Evolutionary conservation across 1,140 invertebrate species (phyloP), one percentile per base, ranked within the genome.

Genomic region (Cydia strobilella): DNA sequence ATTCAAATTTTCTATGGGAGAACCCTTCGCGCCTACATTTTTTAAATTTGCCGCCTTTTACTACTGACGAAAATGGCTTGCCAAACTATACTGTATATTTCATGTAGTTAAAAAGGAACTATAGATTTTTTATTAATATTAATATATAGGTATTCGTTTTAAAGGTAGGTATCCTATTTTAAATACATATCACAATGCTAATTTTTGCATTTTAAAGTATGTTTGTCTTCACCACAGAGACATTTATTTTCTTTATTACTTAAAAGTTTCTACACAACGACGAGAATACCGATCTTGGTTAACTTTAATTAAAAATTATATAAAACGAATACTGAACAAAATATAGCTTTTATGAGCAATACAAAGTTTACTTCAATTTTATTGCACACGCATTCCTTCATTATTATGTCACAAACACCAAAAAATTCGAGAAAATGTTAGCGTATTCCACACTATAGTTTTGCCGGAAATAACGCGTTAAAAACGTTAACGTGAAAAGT

Each of bases 351-450:
- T 27, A 10, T 69, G 65, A 69, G 65, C 65, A 69, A 69, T 35
- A 69, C 25, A 65, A 15, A n/a, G 23, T 20, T 10, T 35, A 39
- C 31, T 18, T 69, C 35, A 7, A 35, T 20, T 18, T 65, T 66
- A 69, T 69, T 54, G 48, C 48, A 73, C 72, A 73, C 42, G 35
- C 20, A 48, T 23, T 35, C 0, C 31, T 42, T 13, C 31, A 42
- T 73, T 73, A 73, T 51, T 73, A 73, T 73, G 72, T 25, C 72
- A 73, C 42, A 73, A 31, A 31, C 27, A 42, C 5, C 72, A 73
- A 4, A 9, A 72, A 27, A 54, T 51, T 51, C 42, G 42, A 73
- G 72, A 54, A 73, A 73, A 51, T 42, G 27, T 18, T 20, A 18
- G n/a, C n/a, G n/a, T 54, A 48, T 48, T 51, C 0, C 4, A 51